A percentile compares a stretch with the other conserved stretches of the same genome.
phyloP scores from a whole-genome alignment of 2,797 vertebrate genomes.

The Spinibarbus caldwelli region DNA sequence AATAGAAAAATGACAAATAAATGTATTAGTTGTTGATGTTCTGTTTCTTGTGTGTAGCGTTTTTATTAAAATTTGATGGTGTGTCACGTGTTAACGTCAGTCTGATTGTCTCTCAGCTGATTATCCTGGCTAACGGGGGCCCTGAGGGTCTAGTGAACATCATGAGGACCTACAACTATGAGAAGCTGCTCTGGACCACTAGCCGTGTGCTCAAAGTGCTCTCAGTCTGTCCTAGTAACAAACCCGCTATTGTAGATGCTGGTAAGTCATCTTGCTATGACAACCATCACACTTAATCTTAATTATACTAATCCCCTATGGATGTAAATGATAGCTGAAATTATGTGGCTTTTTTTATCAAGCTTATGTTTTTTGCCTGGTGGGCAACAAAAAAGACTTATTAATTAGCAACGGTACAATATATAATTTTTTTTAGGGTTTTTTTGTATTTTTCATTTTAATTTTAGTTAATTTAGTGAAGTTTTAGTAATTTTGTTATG shows the following conservation, averaged over 20 bases:
- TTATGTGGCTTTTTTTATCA: neutral
- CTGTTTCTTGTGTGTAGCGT: neutral
- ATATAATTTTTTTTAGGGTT: too few species aligned
- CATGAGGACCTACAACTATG: constrained; percentile 93
- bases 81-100: neutral
- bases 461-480: neutral
- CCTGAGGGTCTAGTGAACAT: constrained; percentile 95
- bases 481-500: neutral
- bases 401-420: too few species aligned
- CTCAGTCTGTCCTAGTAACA: constrained; percentile 98
- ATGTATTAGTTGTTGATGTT: neutral
- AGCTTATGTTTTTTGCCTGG: neutral
- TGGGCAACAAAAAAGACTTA: too few species aligned
- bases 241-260: constrained; percentile 95
- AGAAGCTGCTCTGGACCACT: constrained; percentile 99
- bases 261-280: constrained; percentile 78
- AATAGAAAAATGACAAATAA: neutral
- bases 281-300: neutral
- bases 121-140: constrained; percentile 93
- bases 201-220: constrained; percentile 98
- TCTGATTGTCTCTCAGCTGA: constrained; percentile 78
- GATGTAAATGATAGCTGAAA: neutral
- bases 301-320: neutral
- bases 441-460: neutral
- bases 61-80: neutral